phyloP scores from a whole-genome alignment of 2,797 vertebrate genomes.

The Enteromius viviparus region DNA sequence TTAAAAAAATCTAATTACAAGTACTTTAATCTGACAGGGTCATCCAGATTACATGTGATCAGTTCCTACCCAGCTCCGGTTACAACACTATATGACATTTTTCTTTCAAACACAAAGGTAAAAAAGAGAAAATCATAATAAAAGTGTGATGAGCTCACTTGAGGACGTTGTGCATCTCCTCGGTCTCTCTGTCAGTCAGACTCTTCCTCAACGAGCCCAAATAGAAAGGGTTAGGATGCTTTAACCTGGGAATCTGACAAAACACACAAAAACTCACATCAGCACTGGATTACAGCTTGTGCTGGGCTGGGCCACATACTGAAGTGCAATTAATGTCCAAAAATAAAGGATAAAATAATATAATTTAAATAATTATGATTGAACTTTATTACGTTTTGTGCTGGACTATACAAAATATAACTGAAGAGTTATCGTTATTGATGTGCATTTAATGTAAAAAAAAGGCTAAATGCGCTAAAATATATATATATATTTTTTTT shows the following conservation, averaged over 20 bases:
- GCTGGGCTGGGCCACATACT: neutral
- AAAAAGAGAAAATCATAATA: neutral
- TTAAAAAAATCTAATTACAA: too few relatives aligned
- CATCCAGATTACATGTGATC: neutral
- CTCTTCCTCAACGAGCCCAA: conserved; percentile 86
- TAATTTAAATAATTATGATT: too few relatives aligned
- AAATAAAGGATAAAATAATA: too few relatives aligned
- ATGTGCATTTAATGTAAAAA: neutral
- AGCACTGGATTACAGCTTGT: neutral
- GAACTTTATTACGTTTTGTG: neutral
- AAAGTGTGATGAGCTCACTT: conserved; percentile 77
- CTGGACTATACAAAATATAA: neutral
- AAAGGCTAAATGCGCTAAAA: neutral
- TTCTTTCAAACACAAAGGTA: neutral
- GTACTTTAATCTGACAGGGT: too few relatives aligned
- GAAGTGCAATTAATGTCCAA: neutral
- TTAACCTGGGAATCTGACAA: conserved; percentile 81
- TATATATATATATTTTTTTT: too few relatives aligned
- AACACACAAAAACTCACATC: neutral
- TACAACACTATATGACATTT: neutral
- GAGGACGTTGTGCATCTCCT: conserved; percentile 81
- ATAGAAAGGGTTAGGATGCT: conserved; percentile 88
- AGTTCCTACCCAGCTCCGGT: neutral
- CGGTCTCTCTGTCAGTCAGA: conserved; percentile 83
- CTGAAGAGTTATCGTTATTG: neutral